Base-by-base conservation (phyloP, 2,888 invertebrate species). In the Cryptocheilus praepositus region DNA sequence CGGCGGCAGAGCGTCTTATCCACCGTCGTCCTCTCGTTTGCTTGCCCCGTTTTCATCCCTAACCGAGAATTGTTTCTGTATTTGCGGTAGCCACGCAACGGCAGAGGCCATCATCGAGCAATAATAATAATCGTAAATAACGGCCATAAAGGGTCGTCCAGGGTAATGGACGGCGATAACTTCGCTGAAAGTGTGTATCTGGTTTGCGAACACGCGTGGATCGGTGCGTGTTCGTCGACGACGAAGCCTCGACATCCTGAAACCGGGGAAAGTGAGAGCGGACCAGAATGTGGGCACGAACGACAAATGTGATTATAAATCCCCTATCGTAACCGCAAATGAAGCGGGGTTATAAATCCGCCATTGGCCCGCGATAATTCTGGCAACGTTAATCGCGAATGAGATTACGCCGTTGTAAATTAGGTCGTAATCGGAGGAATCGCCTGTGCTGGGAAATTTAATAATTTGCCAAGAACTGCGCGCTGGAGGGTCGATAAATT, bases 61-160 rank as follows among this genome's bases (percentile, higher is more conserved):
- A 16, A 52, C 28, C 36, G 46, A 21, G 70, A 70, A 70, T 68
- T 63, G 70, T 71, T 76, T 76, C 76, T 76, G 61, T 66, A 63
- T 76, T 70, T 74, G 67, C 52, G 64, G 53, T 21, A 60, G 36
- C 64, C 67, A 60, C 63, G 68, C 71, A 65, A 73, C 61, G 64
- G 68, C 52, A 67, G 63, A 68, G 69, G 68, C 65, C 74, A 71
- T 79, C 74, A 70, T 57, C 55, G 58, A 44, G 74, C 71, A 77
- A 82, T 77, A 76, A 81, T 77, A 83, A 82, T 83, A 83, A 83
- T 69, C 82, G 81, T 83, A 83, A 83, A 82, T 82, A 83, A 82
- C 69, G 54, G 70, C 68, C 79, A 76, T 81, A 82, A 83, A 81
- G 70, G 75, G 77, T 75, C 71, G 81, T 74, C 61, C 69, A 67